A percentile compares a stretch with the other conserved stretches of the same genome.
These are phyloP conservation scores for Tenthredo amoena DNA, from an alignment of 2,888 invertebrate genomes.

Conservation along the genomic window DNA sequence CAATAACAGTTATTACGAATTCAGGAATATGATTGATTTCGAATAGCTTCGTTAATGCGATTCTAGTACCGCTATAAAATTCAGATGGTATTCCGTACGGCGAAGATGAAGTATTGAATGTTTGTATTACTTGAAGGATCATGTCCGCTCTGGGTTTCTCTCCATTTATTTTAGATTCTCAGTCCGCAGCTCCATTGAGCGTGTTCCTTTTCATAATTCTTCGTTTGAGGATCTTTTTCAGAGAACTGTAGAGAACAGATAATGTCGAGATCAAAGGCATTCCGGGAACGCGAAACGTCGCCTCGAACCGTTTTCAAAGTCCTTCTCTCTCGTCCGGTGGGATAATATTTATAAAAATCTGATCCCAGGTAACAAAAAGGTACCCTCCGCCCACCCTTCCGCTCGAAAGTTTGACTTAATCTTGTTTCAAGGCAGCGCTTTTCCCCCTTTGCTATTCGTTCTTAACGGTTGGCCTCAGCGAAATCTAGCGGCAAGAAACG, in stretches of 20 bases:
- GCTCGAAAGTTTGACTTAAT: slow-evolving; percentile 6
- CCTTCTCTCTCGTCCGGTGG: background rate
- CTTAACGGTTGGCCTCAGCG: background rate
- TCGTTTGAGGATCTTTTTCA: background rate
- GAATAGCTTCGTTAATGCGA: background rate
- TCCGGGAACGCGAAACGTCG: background rate
- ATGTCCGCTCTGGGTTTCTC: background rate
- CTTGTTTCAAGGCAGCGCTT: background rate
- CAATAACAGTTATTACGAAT: background rate
- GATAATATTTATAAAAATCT: background rate
- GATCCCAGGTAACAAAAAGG: background rate
- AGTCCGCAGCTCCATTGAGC: background rate
- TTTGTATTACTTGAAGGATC: background rate
- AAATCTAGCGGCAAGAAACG: slow-evolving; percentile 31
- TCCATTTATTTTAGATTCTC: background rate
- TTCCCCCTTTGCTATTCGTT: background rate
- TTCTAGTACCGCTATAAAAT: background rate
- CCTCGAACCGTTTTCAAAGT: background rate
- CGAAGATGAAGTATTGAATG: background rate
- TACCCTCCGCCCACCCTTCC: background rate
- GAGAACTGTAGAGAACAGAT: background rate
- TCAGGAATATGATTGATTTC: background rate
- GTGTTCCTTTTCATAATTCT: background rate
- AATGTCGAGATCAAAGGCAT: background rate
- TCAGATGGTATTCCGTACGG: background rate